Evolutionary conservation across 2,113 vertebrate species (phyloP).

Genomic region (Aegypius monachus): DNA sequence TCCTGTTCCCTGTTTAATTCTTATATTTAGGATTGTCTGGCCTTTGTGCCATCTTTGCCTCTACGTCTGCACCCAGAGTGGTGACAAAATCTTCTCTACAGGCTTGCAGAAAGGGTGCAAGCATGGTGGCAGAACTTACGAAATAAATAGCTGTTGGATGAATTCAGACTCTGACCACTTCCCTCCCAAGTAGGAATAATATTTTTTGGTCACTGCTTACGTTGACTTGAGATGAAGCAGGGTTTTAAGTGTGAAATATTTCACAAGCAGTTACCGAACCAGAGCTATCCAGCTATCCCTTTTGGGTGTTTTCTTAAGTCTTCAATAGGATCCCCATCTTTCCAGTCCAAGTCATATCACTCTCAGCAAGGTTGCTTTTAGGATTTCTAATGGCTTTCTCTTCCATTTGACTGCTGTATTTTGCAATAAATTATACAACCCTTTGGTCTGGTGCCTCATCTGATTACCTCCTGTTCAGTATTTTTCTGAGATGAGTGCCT

Average conservation of each 20-base stretch:
- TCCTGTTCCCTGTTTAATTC: not conserved
- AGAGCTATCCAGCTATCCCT: not conserved
- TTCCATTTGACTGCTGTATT: not conserved
- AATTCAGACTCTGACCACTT: not conserved
- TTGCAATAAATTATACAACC: not conserved
- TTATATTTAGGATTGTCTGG: not conserved
- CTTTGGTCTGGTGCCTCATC: not conserved
- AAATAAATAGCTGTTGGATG: not conserved
- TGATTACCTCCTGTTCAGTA: not conserved
- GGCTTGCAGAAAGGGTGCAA: not conserved
- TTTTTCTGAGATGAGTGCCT: not conserved
- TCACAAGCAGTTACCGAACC: not conserved
- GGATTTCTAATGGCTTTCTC: not conserved
- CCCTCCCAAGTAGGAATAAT: not conserved
- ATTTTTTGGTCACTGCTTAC: not conserved
- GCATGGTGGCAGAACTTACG: not conserved
- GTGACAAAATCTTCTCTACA: not conserved
- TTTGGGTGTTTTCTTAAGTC: not conserved
- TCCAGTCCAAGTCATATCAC: not conserved
- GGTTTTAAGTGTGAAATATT: not conserved
- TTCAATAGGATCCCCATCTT: not conserved
- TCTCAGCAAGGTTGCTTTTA: not conserved
- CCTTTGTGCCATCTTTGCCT: not conserved
- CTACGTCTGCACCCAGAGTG: accelerated
- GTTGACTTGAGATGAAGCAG: not conserved